Percentiles rank a stretch among this genome's conserved stretches.
Conservation (phyloP, 2,113 vertebrate genomes). For the Hystrix cristata region DNA sequence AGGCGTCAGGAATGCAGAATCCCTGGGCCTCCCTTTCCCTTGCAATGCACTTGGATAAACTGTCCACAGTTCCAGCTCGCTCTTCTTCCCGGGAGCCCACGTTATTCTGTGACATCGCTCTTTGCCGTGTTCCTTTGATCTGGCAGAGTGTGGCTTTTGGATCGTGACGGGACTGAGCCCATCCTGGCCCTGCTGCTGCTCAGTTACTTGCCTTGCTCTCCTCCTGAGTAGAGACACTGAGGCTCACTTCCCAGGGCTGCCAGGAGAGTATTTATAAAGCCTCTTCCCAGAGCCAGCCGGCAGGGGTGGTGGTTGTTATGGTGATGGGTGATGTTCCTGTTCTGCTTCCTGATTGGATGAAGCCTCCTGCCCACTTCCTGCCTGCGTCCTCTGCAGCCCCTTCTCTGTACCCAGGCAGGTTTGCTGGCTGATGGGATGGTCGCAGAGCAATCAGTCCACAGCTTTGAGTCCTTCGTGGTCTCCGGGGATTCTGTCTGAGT, state of each 20-base stretch:
- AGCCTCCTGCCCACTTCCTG: not conserved
- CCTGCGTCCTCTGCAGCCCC: not conserved
- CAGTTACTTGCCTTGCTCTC: not conserved
- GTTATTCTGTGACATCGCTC: fast-evolving
- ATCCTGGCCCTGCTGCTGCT: not conserved
- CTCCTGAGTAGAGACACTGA: not conserved
- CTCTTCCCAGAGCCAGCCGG: not conserved
- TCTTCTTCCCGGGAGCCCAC: not conserved
- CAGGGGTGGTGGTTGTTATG: not conserved
- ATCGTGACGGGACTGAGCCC: not conserved
- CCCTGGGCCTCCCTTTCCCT: not conserved
- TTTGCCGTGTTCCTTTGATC: not conserved
- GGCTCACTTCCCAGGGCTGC: not conserved
- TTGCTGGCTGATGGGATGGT: not conserved
- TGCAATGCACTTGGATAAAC: not conserved
- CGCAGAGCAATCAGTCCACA: not conserved
- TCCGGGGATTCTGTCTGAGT: not conserved
- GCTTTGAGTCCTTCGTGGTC: not conserved
- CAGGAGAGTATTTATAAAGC: not conserved
- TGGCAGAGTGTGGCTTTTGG: not conserved
- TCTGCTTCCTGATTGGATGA: not conserved
- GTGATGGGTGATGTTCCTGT: not conserved
- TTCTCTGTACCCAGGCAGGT: not conserved
- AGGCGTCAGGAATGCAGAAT: not conserved
- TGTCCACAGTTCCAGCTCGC: fast-evolving